These are phyloP conservation scores for Callospermophilus lateralis DNA, from an alignment of 2,113 vertebrate species.

Conservation along the genomic window DNA sequence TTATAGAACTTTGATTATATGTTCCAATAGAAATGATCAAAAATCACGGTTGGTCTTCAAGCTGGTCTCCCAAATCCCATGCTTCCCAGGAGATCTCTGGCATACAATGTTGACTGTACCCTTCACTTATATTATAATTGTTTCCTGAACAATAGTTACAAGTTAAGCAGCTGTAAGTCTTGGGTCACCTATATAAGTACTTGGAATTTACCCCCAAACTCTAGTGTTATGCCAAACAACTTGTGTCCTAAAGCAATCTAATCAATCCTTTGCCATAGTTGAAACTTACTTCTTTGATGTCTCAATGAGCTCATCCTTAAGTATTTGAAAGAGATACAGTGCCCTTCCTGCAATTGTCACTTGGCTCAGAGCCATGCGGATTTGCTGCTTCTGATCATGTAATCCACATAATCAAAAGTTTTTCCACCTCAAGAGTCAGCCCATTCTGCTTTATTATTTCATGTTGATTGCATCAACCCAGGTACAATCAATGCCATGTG, in stretches of 20 bases:
- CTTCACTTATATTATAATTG: conserved; percentile 68
- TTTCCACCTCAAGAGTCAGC: conserved; percentile 79
- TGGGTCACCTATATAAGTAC: conserved; percentile 79
- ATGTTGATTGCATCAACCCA: conserved; percentile 71
- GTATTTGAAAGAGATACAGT: conserved; percentile 69
- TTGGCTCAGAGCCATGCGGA: conserved; percentile 79
- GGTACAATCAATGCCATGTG: conserved; percentile 59
- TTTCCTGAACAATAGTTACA: conserved; percentile 78
- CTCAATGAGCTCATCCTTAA: conserved; percentile 80
- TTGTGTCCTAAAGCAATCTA: conserved; percentile 80
- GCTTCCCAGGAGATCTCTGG: conserved; percentile 64
- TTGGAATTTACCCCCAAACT: conserved; percentile 81
- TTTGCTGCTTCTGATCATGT: conserved; percentile 81
- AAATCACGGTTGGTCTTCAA: conserved; percentile 47
- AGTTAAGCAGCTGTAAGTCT: conserved; percentile 79
- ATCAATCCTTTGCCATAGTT: conserved; percentile 69
- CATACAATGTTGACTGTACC: background rate
- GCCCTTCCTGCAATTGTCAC: conserved; percentile 80
- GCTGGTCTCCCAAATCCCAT: background rate
- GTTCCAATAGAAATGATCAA: conserved; percentile 55
- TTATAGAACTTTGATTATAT: conserved; percentile 37
- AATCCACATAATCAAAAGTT: conserved; percentile 82
- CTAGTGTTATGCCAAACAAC: conserved; percentile 79
- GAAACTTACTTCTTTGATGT: conserved; percentile 78
- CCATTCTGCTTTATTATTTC: conserved; percentile 65